Evolutionary conservation across 2,797 vertebrate species (phyloP), one percentile per base, ranked within the genome.

Genomic region (Miichthys miiuy): DNA sequence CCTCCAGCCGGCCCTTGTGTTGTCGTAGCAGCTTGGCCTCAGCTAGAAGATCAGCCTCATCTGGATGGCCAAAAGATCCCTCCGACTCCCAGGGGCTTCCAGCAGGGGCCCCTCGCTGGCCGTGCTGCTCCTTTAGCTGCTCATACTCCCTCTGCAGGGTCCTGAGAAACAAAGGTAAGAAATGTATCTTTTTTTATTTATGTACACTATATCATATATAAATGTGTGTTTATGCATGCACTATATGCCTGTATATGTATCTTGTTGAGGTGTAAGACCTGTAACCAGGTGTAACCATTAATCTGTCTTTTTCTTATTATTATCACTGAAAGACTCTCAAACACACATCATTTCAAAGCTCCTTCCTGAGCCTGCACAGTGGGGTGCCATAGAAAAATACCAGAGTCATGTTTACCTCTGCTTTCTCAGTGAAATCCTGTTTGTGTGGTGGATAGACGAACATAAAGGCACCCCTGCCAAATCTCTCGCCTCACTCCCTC

Each of bases 11-110:
- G 16, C 98, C 97, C 91, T 99, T 99, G 92, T 99, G 98, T 80
- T 99, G 97, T 77, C 98, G 94, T 17, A 99, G 95, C 48, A 99
- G 96, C 81, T 98, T 99, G 44, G 98, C 98, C 91, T 99, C 98
- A 0, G 98, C 98, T 72, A 99, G 95, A 34, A 99, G 97, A 85
- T 99, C 98, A 0, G 97, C 96, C 87, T 99, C 98, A 46, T 97
- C 96, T 0, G 94, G 92, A 38, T 88, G 87, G 63, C 77, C 17
- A 0, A 89, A 78, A 20, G 95, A 89, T 1, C 94, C 88, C 4
- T 94, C 12, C 0, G 94, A 92, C 64, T 97, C 96, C 79, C 96
- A 96, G 52, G 93, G 94, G 7, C 95, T 91, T 93, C 72, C 96
- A 86, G 12, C 89, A 89, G 0, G 89, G 89, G 4, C 93, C 88